Base-by-base conservation (phyloP, 2,888 invertebrate species). In the Steinernema scapterisci region DNA sequence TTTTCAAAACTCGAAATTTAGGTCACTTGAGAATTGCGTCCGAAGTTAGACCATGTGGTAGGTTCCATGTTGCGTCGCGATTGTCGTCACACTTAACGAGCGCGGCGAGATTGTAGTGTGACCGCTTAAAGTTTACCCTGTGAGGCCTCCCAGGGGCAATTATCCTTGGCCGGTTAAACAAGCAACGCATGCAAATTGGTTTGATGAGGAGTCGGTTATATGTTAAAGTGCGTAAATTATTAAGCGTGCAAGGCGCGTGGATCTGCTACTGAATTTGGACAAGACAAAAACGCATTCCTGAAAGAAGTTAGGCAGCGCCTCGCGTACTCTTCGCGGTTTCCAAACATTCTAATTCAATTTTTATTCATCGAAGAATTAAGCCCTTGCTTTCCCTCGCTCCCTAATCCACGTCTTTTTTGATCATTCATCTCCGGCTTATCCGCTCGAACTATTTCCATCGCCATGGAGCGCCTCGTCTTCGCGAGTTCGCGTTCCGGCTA, bases 391-490 rank as follows among this genome's bases (percentile, higher is more conserved):
- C 19, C 63, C 63, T 25, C 63, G 9, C 63, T 48, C 31, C 63
- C 16, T 31, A 63, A 63, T 63, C 63, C 31, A 63, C 63, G n/a
- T 63, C 63, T 63, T 63, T 52, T 38, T 31, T 31, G 63, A 63
- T 63, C 63, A 63, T 63, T 63, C 63, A 63, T 63, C 63, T 63
- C 5, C 19, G 27, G 38, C 63, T 63, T 27, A 63, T 63, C 63
- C 27, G 63, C 63, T n/a, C 38, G 27, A 54, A 63, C 63, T 63
- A 25, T 27, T 19, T 13, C 31, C 63, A 6, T 25, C 38, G 63
- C 19, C 27, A 5, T 25, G 31, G 16, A 38, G 31, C 63, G 16
- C 25, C 31, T 13, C 38, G 27, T 27, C 19, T 63, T 25, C 16
- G 27, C 63, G 16, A 31, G 63, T 48, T 48, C 48, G 16, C 31